Conservation (phyloP, 2,113 vertebrate species). For the Brienomyrus brachyistius region DNA sequence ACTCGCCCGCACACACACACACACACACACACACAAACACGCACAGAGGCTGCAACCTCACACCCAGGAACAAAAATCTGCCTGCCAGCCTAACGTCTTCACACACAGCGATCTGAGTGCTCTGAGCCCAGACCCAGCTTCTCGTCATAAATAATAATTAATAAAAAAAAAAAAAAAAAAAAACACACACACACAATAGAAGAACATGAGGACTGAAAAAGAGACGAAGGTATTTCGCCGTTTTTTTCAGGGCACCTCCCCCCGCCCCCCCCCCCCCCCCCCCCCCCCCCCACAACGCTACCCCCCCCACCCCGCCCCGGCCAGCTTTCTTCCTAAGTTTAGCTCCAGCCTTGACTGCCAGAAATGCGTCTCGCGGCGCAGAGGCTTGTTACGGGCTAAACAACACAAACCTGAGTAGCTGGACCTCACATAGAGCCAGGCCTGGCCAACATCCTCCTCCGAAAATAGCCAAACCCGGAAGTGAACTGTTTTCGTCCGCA, state of each 20-base stretch:
- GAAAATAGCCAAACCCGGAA: slow-evolving; percentile 4
- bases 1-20: slow-evolving; percentile 13
- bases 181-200: not conserved
- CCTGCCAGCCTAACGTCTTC: slow-evolving; percentile 15
- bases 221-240: not conserved
- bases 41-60: slow-evolving; percentile 5
- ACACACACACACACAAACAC: slow-evolving; percentile 8
- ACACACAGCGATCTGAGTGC: slow-evolving; percentile 1
- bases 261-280: not conserved
- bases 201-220: not conserved
- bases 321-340: slow-evolving; percentile 5
- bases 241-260: no score
- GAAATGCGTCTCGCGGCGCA: slow-evolving; percentile 28
- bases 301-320: not conserved
- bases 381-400: slow-evolving; percentile 33
- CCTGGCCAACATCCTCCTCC: slow-evolving; percentile 3
- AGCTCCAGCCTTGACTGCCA: slow-evolving; percentile 28
- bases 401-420: slow-evolving; percentile 32
- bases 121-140: slow-evolving; percentile 49
- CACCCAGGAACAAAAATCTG: slow-evolving; percentile 22
- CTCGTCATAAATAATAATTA: slow-evolving; percentile 13
- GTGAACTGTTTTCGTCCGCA: not conserved
- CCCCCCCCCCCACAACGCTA: no score
- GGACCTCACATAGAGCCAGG: slow-evolving; percentile 30
- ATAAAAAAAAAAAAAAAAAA: not conserved